Conservation (phyloP, 2,888 invertebrate species). For the Lasius platythorax region DNA sequence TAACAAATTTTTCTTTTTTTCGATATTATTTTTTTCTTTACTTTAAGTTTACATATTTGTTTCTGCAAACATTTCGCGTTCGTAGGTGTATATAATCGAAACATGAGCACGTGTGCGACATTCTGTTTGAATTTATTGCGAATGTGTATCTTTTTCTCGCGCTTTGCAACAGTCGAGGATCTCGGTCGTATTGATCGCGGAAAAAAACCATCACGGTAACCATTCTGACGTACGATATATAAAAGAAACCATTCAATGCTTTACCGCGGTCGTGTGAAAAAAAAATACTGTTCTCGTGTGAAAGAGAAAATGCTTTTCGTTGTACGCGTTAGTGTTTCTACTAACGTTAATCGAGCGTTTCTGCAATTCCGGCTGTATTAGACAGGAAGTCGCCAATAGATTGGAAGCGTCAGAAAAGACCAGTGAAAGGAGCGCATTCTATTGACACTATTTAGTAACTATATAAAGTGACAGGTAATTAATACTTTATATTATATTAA, state of each 20-base stretch:
- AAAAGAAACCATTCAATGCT: conserved; percentile 56
- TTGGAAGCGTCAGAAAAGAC: background rate
- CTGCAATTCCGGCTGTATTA: conserved; percentile 7
- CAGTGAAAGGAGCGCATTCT: background rate
- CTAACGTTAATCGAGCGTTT: conserved; percentile 11
- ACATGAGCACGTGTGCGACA: background rate
- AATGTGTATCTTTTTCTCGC: background rate
- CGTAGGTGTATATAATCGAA: background rate
- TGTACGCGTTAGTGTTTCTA: background rate
- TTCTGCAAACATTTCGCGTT: background rate
- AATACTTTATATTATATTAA: conserved; percentile 13
- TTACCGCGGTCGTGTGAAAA: conserved; percentile 9
- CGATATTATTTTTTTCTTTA: background rate
- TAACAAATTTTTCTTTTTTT: background rate
- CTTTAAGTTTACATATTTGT: background rate
- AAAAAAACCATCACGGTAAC: conserved; percentile 63
- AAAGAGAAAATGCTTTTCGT: conserved; percentile 22
- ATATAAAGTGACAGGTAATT: conserved; percentile 5
- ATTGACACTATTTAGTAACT: background rate
- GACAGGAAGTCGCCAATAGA: background rate
- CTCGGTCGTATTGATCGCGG: conserved; percentile 61
- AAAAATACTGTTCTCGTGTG: background rate
- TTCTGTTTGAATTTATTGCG: background rate
- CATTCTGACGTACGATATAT: conserved; percentile 53
- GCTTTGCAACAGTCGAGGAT: background rate